These are phyloP conservation scores for Vidua chalybeata DNA, from an alignment of 2,113 vertebrate genomes.

Conservation along the genomic window DNA sequence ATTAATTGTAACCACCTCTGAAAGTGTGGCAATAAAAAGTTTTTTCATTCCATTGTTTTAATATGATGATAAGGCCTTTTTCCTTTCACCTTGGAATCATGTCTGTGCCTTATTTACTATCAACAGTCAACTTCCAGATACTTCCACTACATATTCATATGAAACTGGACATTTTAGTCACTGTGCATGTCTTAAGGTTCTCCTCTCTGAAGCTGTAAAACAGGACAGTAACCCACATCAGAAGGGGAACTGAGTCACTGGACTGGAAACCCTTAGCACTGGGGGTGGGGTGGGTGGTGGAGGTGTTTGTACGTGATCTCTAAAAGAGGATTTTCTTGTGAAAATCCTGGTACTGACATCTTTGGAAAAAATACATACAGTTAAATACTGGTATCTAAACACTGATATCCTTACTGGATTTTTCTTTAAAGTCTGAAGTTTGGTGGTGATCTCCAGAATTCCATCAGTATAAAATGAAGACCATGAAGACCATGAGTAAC, in stretches of 20 bases:
- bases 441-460: background rate
- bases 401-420: background rate
- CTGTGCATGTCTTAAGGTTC: background rate
- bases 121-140: background rate
- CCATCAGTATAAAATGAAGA: background rate
- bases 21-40: background rate
- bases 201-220: background rate
- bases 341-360: background rate
- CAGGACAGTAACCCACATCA: background rate
- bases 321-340: background rate
- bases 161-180: background rate
- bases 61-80: background rate
- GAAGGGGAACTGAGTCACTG: background rate
- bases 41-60: background rate
- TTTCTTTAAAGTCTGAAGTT: background rate
- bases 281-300: background rate
- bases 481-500: background rate
- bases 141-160: background rate
- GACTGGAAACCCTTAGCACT: background rate
- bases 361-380: background rate
- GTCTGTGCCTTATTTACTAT: background rate
- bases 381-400: background rate
- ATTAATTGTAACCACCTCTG: background rate
- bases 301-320: background rate
- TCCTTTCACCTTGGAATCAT: background rate